phyloP scores from a whole-genome alignment of 2,888 invertebrate species.

The Blastobasis adustella region DNA sequence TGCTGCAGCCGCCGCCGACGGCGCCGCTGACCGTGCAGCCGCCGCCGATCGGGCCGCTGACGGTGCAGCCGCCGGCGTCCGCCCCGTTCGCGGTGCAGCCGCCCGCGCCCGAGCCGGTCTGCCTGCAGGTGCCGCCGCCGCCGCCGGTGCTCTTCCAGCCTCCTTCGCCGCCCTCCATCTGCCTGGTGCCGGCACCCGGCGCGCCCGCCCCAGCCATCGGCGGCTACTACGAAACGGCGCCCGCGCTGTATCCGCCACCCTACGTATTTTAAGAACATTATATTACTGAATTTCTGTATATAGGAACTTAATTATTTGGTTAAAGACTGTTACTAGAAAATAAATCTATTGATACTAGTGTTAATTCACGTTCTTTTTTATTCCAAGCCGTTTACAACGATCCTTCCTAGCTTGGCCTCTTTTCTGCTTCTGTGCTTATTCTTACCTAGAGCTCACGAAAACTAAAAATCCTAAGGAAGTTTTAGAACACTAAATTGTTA shows the following conservation, averaged over 20 bases:
- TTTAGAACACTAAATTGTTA: too few relatives aligned
- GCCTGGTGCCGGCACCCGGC: constrained; percentile 16
- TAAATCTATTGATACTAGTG: too few relatives aligned
- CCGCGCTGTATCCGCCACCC: background rate
- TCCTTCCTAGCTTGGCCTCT: too few relatives aligned
- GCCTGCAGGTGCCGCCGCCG: constrained; percentile 47
- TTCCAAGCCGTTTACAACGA: too few relatives aligned
- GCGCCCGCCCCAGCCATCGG: constrained; percentile 11
- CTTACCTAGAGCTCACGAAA: too few relatives aligned
- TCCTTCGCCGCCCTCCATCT: constrained; percentile 29
- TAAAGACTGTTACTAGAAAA: too few relatives aligned
- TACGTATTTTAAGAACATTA: too few relatives aligned
- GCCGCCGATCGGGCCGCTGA: constrained; percentile 47
- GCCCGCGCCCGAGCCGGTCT: constrained; percentile 34
- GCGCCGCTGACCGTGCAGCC: constrained; percentile 50
- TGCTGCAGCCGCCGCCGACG: constrained; percentile 50
- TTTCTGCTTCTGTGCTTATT: too few relatives aligned
- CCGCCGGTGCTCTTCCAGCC: constrained; percentile 51
- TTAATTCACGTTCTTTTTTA: too few relatives aligned
- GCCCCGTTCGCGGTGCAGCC: constrained; percentile 40
- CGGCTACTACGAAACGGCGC: background rate
- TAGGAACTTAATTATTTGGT: too few relatives aligned
- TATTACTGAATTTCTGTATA: too few relatives aligned
- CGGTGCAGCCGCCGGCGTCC: constrained; percentile 47
- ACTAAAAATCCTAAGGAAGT: too few relatives aligned